Conservation (phyloP, 2,797 vertebrate species). For the Cyclopterus lumpus region DNA sequence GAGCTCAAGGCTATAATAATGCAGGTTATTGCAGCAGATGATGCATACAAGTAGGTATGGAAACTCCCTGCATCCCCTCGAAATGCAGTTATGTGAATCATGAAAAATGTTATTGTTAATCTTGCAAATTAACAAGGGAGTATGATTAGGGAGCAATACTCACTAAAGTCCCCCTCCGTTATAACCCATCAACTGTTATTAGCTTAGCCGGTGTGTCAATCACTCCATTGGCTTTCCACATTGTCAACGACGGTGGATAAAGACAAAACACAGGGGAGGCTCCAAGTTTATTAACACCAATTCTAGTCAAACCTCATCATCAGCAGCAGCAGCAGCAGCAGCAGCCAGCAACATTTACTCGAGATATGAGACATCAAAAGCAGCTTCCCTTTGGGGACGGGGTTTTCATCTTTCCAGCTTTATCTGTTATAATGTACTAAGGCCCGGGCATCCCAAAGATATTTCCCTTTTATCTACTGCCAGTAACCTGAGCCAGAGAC, state of each 20-base stretch:
- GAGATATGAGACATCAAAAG: constrained; percentile 70
- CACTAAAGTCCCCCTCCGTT: constrained; percentile 26
- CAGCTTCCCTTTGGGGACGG: constrained; percentile 49
- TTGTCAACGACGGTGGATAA: constrained; percentile 70
- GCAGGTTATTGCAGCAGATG: constrained; percentile 13
- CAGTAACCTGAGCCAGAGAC: constrained; percentile 72
- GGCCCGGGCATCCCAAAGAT: constrained; percentile 60
- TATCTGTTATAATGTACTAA: constrained; percentile 69
- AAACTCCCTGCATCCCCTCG: constrained; percentile 21
- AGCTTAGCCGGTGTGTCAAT: constrained; percentile 47
- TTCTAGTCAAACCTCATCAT: constrained; percentile 61
- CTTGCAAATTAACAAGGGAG: constrained; percentile 26
- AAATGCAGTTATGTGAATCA: constrained; percentile 31
- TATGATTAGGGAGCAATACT: constrained; percentile 33
- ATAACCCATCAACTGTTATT: constrained; percentile 56
- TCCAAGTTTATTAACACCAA: constrained; percentile 70
- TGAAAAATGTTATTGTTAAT: constrained; percentile 45
- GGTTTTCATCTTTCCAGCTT: constrained; percentile 66
- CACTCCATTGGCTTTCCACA: constrained; percentile 51
- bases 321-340: constrained; percentile 49
- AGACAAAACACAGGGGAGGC: constrained; percentile 57
- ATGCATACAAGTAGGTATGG: not conserved
- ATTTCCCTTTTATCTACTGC: constrained; percentile 72
- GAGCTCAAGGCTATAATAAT: constrained; percentile 3
- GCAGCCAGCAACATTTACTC: constrained; percentile 54